Base-by-base conservation (phyloP, 2,113 vertebrate genomes). In the Labeo rohita region DNA sequence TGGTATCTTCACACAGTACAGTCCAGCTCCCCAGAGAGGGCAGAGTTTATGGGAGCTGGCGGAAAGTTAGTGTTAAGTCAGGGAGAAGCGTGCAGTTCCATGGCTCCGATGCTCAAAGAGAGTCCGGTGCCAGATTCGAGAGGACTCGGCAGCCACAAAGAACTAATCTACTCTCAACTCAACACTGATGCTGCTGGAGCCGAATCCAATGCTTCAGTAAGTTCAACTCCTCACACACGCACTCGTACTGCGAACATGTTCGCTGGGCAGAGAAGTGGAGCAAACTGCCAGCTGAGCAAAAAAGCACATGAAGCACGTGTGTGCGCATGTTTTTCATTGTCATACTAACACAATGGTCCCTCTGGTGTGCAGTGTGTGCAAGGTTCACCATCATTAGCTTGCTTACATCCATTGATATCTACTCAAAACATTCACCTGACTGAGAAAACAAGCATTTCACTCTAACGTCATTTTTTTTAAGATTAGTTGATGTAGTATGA, bases 311-410 rank as follows among this genome's bases (percentile, higher is more conserved):
- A 78, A 85, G 36, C 56, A 77, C 80, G 9, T 85, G 50, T 63
- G 74, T 28, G 59, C 16, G n/a, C 61, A 66, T 56, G 66, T 83
- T 59, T 86, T 63, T 82, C 47, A 83, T 77, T 87, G 70, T 77
- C 21, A 76, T 75, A 61, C 84, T 86, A 84, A 88, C 45, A 85
- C 81, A 85, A 50, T 59, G 89, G 89, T 90, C 87, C 87, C 66
- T 84, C 54, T 73, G 89, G 87, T 81, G 73, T 81, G 61, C 86
- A 86, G 21, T 87, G 86, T 86, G 50, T 85, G 89, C 74, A 77
- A 89, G 88, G 84, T 82, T 86, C 80, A 78, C 84, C 47, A 72
- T 73, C 18, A 76, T 63, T 45, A 49, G 61, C 36, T 80, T 50
- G 16, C 28, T 82, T 66, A n/a, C 15, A 54, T 79, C 36, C 3